A percentile compares a stretch with the other conserved stretches of the same genome.
Evolutionary conservation across 2,797 vertebrate species (phyloP).

Genomic region (Gorsachius magnificus): DNA sequence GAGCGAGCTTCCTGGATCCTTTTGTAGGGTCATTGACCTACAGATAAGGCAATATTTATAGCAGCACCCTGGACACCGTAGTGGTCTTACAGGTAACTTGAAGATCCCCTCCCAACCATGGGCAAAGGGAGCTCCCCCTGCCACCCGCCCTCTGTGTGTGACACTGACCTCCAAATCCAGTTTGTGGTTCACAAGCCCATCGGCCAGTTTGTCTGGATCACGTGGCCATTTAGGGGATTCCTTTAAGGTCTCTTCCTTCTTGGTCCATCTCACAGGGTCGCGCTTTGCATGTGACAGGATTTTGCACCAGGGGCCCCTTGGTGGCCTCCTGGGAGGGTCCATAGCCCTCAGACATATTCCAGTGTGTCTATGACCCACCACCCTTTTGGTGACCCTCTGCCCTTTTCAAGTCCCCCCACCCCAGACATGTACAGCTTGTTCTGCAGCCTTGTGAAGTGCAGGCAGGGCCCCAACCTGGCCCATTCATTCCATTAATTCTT

Average conservation of each 20-base stretch:
- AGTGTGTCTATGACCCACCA: background rate
- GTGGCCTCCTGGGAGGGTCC: background rate
- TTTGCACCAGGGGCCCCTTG: background rate
- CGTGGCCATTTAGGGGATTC: background rate
- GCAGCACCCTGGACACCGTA: background rate
- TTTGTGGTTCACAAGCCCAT: background rate
- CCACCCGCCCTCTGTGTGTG: background rate
- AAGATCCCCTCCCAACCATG: background rate
- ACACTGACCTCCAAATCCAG: background rate
- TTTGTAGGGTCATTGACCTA: background rate
- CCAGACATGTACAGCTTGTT: background rate
- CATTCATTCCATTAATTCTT: background rate
- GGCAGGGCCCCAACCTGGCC: background rate
- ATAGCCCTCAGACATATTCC: no score
- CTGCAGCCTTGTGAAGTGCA: background rate
- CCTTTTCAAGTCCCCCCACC: background rate
- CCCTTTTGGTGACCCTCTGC: background rate
- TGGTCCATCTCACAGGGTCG: rapidly evolving
- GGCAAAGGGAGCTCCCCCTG: background rate
- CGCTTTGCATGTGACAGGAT: background rate
- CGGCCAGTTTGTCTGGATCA: rapidly evolving
- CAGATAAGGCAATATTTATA: background rate
- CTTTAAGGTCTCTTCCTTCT: background rate
- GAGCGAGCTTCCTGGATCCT: background rate
- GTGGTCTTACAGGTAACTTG: background rate